Conservation (phyloP, 1,140 invertebrate genomes). For the Tenebrio molitor region DNA sequence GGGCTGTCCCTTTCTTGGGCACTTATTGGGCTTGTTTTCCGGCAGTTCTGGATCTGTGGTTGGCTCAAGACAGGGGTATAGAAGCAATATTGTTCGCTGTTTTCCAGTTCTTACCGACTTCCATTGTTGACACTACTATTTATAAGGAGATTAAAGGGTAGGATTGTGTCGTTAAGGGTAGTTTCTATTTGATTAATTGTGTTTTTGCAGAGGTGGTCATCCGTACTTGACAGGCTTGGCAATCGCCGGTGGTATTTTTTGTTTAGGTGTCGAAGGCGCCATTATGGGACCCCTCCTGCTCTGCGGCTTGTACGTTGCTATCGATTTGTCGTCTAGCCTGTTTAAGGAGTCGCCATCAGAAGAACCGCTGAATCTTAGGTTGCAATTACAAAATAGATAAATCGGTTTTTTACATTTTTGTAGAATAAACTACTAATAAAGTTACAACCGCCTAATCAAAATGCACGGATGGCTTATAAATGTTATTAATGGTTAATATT, state of each 20-base stretch:
- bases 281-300: slow-evolving; percentile 95
- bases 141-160: slow-evolving; percentile 98
- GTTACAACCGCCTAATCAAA: too few relatives aligned
- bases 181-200: slow-evolving; percentile 14
- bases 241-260: slow-evolving; percentile 98
- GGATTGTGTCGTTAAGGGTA: not conserved
- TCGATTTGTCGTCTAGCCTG: slow-evolving; percentile 79
- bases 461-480: too few relatives aligned
- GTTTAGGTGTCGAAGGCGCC: slow-evolving; percentile 95
- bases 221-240: slow-evolving; percentile 98
- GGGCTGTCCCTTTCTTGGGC: slow-evolving; percentile 94
- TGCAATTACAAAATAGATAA: slow-evolving; percentile 38
- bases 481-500: too few relatives aligned
- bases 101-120: slow-evolving; percentile 91
- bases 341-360: slow-evolving; percentile 69
- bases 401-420: too few relatives aligned
- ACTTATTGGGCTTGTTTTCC: slow-evolving; percentile 95
- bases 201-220: slow-evolving; percentile 87
- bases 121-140: slow-evolving; percentile 93
- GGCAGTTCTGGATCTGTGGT: slow-evolving; percentile 93
- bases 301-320: slow-evolving; percentile 86
- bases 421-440: too few relatives aligned
- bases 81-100: slow-evolving; percentile 84
- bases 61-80: slow-evolving; percentile 85
- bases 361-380: slow-evolving; percentile 66